phyloP scores from a whole-genome alignment of 2,888 invertebrate genomes.

The Ceraclea dissimilis region DNA sequence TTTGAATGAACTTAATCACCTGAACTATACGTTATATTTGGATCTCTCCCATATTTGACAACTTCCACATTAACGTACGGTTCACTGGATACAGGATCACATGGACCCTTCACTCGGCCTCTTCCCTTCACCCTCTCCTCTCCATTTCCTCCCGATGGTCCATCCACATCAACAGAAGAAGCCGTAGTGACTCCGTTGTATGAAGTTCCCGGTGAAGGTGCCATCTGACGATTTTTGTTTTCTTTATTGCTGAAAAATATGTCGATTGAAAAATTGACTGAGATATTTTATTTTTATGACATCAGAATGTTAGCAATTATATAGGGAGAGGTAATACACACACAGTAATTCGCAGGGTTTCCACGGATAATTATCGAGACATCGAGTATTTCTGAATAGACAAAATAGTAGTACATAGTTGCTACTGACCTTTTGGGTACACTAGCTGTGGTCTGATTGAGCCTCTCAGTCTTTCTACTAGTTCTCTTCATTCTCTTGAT shows the following conservation, averaged over 20 bases:
- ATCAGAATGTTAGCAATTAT: background rate
- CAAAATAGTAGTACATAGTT: no score
- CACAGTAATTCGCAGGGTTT: no score
- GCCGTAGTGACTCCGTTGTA: background rate
- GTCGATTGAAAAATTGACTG: background rate
- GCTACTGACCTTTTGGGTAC: constrained; percentile 44
- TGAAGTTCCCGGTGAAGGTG: constrained; percentile 14
- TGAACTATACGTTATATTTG: constrained; percentile 64
- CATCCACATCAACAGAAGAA: background rate
- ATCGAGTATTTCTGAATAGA: no score
- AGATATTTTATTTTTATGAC: background rate
- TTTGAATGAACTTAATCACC: constrained; percentile 42
- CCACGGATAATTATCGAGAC: no score
- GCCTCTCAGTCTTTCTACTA: constrained; percentile 44
- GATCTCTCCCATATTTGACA: constrained; percentile 62
- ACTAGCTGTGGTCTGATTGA: constrained; percentile 46
- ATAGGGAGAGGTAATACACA: no score
- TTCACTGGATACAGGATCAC: constrained; percentile 58
- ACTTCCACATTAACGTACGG: constrained; percentile 62
- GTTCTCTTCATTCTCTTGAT: constrained; percentile 41
- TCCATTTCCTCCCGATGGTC: constrained; percentile 10
- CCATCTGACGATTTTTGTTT: constrained; percentile 38
- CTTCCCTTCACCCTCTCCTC: constrained; percentile 32
- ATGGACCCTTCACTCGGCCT: constrained; percentile 54
- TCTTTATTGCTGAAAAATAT: constrained; percentile 40